Percentiles rank a stretch among this genome's conserved stretches.
phyloP scores from a whole-genome alignment of 1,140 invertebrate genomes.

The Ectropis grisescens region DNA sequence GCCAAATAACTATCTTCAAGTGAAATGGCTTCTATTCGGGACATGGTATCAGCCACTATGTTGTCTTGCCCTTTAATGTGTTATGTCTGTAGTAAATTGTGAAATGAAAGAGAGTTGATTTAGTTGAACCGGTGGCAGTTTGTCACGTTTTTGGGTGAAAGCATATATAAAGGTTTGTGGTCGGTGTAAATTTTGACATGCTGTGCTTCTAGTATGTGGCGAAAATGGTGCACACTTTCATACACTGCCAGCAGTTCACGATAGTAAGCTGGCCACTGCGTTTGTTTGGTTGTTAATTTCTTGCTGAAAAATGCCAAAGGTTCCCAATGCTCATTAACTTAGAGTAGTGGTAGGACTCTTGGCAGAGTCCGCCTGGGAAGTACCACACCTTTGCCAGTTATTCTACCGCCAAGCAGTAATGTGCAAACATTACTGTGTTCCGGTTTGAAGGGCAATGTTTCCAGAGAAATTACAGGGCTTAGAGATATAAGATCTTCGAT shows the following conservation, averaged over 20 bases:
- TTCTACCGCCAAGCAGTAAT: too few relatives aligned
- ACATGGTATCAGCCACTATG: slow-evolving; percentile 15
- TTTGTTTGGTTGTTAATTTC: slow-evolving; percentile 27
- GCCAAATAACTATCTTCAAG: neutral
- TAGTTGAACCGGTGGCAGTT: slow-evolving; percentile 9
- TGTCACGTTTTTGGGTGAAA: slow-evolving; percentile 21
- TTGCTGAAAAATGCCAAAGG: slow-evolving; percentile 36
- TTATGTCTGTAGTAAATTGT: slow-evolving; percentile 16
- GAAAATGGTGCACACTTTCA: slow-evolving; percentile 46
- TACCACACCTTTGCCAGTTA: too few relatives aligned
- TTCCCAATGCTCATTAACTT: neutral
- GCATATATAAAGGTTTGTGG: slow-evolving; percentile 51
- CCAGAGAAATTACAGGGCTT: too few relatives aligned
- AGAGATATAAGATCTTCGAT: too few relatives aligned
- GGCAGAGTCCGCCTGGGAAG: too few relatives aligned
- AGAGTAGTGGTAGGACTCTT: too few relatives aligned
- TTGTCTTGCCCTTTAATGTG: slow-evolving; percentile 14
- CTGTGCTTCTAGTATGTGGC: slow-evolving; percentile 35
- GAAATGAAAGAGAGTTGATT: slow-evolving; percentile 8
- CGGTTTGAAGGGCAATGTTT: too few relatives aligned
- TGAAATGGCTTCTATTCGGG: slow-evolving; percentile 4
- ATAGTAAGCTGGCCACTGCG: slow-evolving; percentile 24
- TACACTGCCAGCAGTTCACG: slow-evolving; percentile 62
- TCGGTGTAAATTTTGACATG: slow-evolving; percentile 46
- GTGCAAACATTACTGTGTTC: too few relatives aligned